Conservation (phyloP, 2,888 invertebrate genomes). For the Rotaria magnacalcarata region DNA sequence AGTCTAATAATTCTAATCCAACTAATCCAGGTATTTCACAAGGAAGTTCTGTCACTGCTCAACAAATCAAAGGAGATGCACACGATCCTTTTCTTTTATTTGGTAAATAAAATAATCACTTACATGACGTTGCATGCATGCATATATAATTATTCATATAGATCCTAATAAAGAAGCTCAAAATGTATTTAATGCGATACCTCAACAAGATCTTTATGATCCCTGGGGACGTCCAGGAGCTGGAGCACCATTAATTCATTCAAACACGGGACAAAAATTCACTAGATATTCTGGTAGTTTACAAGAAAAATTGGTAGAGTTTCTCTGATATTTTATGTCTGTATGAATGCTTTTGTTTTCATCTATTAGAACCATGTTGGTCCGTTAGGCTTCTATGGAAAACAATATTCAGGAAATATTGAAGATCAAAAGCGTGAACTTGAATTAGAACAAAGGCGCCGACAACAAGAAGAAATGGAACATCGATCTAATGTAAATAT, state of each 20-base stretch:
- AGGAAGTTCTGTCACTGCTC: background rate
- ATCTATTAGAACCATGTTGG: background rate
- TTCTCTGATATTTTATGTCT: background rate
- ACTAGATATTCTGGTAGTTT: background rate
- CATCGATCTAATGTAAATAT: slow-evolving; percentile 14
- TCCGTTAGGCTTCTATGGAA: background rate
- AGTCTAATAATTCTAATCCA: background rate
- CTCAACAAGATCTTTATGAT: slow-evolving; percentile 15
- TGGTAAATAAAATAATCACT: background rate
- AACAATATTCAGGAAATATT: background rate
- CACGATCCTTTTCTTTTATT: slow-evolving; percentile 10
- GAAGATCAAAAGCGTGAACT: slow-evolving; percentile 27
- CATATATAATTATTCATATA: background rate
- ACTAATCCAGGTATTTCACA: background rate
- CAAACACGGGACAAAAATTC: background rate
- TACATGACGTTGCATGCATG: no score
- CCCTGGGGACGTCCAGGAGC: slow-evolving; percentile 30
- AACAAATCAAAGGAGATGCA: background rate
- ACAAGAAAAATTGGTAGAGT: background rate
- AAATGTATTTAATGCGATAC: background rate
- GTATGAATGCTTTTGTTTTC: background rate
- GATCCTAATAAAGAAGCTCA: slow-evolving; percentile 33
- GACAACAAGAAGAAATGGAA: background rate
- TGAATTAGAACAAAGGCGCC: background rate
- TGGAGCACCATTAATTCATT: slow-evolving; percentile 33